Conservation (phyloP, 2,113 vertebrate species). For the Sorex araneus region DNA sequence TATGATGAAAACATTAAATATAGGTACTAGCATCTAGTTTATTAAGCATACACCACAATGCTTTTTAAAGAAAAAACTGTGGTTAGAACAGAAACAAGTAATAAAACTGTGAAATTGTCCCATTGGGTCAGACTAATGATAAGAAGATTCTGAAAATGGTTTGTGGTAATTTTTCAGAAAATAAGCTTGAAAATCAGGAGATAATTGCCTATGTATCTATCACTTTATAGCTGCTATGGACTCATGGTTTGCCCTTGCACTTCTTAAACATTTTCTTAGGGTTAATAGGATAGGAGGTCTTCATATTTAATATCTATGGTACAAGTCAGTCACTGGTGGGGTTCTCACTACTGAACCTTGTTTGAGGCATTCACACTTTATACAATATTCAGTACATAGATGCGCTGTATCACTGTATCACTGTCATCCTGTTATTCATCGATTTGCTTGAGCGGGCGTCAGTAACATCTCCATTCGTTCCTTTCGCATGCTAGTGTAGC, state of each 20-base stretch:
- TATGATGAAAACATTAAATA: constrained; percentile 13
- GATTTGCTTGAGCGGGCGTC: too few relatives aligned
- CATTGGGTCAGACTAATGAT: background rate
- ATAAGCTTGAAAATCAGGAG: constrained; percentile 12
- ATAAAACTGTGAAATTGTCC: constrained; percentile 38
- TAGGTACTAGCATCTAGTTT: background rate
- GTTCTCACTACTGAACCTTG: background rate
- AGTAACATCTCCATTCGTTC: too few relatives aligned
- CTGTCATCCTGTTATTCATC: too few relatives aligned
- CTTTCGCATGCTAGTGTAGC: too few relatives aligned
- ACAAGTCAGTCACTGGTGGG: background rate
- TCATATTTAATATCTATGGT: background rate
- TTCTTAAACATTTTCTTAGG: constrained; percentile 1
- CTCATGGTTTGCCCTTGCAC: background rate
- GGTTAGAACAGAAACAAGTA: background rate
- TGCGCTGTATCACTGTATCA: too few relatives aligned
- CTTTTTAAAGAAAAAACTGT: background rate
- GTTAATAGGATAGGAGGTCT: background rate
- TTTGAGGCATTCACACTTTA: background rate
- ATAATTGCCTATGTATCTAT: background rate
- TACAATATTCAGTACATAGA: background rate
- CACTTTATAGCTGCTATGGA: background rate
- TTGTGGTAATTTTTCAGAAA: constrained; percentile 3
- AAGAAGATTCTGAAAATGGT: constrained; percentile 17
- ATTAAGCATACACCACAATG: background rate